Percentiles rank a stretch among this genome's conserved stretches.
phyloP scores from a whole-genome alignment of 2,888 invertebrate genomes.

The Crossocerus cetratus region DNA sequence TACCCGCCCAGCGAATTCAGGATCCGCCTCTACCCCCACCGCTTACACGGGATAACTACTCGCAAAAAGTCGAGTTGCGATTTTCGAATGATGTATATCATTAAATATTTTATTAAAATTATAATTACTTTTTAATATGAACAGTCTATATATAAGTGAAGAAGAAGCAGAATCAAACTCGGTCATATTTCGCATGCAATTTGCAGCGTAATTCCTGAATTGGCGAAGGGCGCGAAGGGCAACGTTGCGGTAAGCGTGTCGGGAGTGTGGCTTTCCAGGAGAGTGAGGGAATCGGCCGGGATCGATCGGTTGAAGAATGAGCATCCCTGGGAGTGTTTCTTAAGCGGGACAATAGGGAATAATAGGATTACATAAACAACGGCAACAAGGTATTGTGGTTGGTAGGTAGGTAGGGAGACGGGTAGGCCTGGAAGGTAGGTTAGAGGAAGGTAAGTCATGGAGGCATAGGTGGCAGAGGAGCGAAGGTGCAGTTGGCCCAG shows the following conservation, averaged over 20 bases:
- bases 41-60: no score
- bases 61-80: no score
- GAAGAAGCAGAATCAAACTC: no score
- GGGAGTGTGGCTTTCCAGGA: no score
- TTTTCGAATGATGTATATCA: no score
- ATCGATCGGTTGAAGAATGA: constrained; percentile 58
- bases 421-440: constrained; percentile 24
- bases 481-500: constrained; percentile 50
- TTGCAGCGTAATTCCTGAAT: no score
- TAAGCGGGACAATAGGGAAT: constrained; percentile 73
- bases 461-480: constrained; percentile 13
- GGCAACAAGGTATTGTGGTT: constrained; percentile 75
- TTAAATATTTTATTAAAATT: no score
- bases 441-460: constrained; percentile 15
- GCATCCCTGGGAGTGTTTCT: constrained; percentile 72
- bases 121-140: no score
- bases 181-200: no score
- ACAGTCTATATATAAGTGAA: no score
- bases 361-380: constrained; percentile 77
- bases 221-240: neutral
- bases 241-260: neutral
- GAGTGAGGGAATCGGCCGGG: constrained; percentile 4
- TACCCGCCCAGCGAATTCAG: neutral
- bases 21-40: no score
- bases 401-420: constrained; percentile 14